Evolutionary conservation across 1,140 invertebrate genomes (phyloP).

Genomic region (Drosophila willistoni): DNA sequence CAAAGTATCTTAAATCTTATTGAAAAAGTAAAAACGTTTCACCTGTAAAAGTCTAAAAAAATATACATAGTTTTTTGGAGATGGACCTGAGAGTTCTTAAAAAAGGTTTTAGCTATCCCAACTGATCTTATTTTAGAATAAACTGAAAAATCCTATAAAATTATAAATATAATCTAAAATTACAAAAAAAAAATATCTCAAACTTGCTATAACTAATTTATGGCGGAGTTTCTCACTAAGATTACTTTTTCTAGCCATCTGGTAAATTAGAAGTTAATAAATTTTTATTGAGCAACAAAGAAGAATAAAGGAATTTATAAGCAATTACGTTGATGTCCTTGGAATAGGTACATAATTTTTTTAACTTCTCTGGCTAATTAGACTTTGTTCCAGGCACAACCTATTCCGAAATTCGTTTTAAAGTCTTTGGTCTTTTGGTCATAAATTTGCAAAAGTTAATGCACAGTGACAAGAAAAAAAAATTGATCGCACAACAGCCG

Average conservation of each 20-base stretch:
- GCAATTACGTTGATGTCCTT: background rate
- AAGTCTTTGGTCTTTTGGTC: background rate
- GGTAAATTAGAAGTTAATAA: background rate
- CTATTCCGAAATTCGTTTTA: background rate
- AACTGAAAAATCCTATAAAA: no score
- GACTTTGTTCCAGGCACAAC: constrained; percentile 6
- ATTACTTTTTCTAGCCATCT: background rate
- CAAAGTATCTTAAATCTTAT: no score
- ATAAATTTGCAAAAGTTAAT: constrained; percentile 79
- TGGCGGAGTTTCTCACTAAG: no score
- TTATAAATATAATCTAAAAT: no score
- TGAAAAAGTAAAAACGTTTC: no score
- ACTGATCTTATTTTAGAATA: no score
- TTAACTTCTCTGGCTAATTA: constrained; percentile 11
- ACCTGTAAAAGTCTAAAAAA: no score
- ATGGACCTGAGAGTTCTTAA: no score
- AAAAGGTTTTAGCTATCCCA: no score
- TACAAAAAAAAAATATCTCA: background rate
- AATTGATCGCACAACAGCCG: constrained; percentile 23
- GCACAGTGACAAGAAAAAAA: constrained; percentile 51
- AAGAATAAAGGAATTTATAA: background rate
- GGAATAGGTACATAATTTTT: constrained; percentile 7
- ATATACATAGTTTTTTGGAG: no score
- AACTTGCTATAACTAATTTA: background rate
- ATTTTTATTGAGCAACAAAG: background rate